Evolutionary conservation across 2,113 vertebrate species (phyloP), one percentile per base, ranked within the genome.

Genomic region (Syngnathus typhle): DNA sequence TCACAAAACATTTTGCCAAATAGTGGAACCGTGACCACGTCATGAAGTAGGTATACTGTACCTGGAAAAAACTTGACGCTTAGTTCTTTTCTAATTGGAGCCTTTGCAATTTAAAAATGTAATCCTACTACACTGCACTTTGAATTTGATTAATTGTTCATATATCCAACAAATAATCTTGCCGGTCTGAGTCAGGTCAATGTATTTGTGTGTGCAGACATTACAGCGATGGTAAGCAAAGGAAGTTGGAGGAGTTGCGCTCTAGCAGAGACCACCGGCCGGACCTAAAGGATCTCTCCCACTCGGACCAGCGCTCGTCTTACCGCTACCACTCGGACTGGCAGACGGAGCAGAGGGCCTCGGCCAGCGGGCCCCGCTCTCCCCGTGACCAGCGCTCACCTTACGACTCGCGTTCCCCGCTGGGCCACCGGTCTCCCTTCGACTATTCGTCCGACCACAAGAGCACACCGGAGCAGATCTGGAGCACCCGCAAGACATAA

Each of bases 401-500:
- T 2, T 97, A 96, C 51, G 95, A 94, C 74, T 93, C 94, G 23
- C 93, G 94, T 71, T 96, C 94, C 12, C 94, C 94, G 0, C 46
- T 95, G 58, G 94, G 92, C 18, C 93, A 91, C 82, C 92, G 93
- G 79, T 98, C 95, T 59, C 96, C 97, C 1, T 98, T 96, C 77
- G 97, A 99, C 84, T 95, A 95, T 79, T 95, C 94, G 38, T 84
- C 93, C 23, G 97, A 99, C 90, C 95, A 98, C 89, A 96, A 91
- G 92, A 95, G 92, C 91, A 97, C 96, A 58, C 96, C 97, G 1
- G 97, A 99, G 89, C 95, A 96, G 85, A 93, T 93, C 73, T 99
- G 96, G 97, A 95, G 92, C 86, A 89, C 90, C 87, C 92, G 96
- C 80, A 99, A 98, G 88, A 98, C 96, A 95, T 99, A 98, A 93